Percentiles rank a stretch among this genome's conserved stretches.
phyloP scores from a whole-genome alignment of 2,113 vertebrate genomes.

The Callaeas wilsoni region DNA sequence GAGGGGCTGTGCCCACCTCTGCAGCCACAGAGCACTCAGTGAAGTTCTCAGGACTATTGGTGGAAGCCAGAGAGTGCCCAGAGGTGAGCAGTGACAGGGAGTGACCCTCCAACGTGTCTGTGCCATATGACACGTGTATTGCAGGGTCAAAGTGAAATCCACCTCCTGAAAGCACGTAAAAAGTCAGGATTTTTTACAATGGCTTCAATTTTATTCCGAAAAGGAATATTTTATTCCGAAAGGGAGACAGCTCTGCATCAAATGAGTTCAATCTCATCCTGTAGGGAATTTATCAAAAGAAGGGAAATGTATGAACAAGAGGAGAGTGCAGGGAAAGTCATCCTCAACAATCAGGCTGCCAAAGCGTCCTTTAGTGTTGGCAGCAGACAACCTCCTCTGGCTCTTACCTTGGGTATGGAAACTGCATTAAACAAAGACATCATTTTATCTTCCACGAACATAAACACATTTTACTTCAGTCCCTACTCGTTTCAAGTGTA shows the following conservation, averaged over 20 bases:
- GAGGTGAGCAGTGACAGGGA: neutral
- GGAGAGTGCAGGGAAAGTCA: neutral
- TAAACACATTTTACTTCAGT: neutral
- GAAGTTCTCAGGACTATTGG: neutral
- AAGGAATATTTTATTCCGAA: slow-evolving; percentile 9
- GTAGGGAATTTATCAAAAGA: neutral
- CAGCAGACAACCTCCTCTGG: neutral
- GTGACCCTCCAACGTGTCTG: neutral
- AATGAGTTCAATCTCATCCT: neutral
- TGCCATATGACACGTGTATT: neutral
- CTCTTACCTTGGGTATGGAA: neutral
- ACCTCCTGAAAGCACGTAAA: neutral
- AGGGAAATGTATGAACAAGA: neutral
- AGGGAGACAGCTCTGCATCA: neutral
- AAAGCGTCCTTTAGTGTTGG: neutral
- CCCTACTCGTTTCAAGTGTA: neutral
- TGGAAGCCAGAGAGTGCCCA: neutral
- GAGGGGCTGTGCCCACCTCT: neutral
- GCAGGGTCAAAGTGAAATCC: neutral
- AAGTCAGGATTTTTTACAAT: neutral
- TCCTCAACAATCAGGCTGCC: neutral
- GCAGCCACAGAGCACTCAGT: neutral
- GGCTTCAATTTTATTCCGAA: neutral
- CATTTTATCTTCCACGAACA: neutral
- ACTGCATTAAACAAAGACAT: neutral